Conservation (phyloP, 2,113 vertebrate genomes). For the Gadus chalcogrammus region DNA sequence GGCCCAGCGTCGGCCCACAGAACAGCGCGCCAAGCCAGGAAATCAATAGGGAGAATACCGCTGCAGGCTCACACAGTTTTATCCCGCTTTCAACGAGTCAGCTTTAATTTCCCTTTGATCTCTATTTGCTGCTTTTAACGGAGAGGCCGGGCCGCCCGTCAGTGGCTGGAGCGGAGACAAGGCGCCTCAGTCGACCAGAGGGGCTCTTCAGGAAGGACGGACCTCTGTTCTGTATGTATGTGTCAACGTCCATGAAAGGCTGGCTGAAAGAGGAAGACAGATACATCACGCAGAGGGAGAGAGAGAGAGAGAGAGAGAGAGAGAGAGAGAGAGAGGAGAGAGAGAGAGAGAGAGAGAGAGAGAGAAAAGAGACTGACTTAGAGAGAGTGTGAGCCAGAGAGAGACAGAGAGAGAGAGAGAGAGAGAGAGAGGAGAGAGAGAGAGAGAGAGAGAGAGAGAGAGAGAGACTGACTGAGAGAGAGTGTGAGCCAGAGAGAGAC, state of each 20-base stretch:
- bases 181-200: slow-evolving; percentile 56
- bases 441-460: too few species aligned
- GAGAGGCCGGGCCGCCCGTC: slow-evolving; percentile 65
- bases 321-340: too few species aligned
- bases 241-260: slow-evolving; percentile 51
- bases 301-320: too few species aligned
- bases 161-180: slow-evolving; percentile 45
- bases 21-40: slow-evolving; percentile 48
- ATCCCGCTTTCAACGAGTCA: slow-evolving; percentile 79
- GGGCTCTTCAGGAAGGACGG: slow-evolving; percentile 59
- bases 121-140: slow-evolving; percentile 75
- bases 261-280: slow-evolving; percentile 43
- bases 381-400: too few species aligned
- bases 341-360: too few species aligned
- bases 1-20: slow-evolving; percentile 55
- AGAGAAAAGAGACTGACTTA: too few species aligned
- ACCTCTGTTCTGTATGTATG: slow-evolving; percentile 57
- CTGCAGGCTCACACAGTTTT: slow-evolving; percentile 76
- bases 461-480: too few species aligned
- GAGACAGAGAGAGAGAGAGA: too few species aligned
- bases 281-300: slow-evolving; percentile 12
- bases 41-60: slow-evolving; percentile 78
- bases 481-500: too few species aligned
- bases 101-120: slow-evolving; percentile 83
- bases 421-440: too few species aligned